Percentiles rank a stretch among this genome's conserved stretches.
Conservation (phyloP, 2,113 vertebrate genomes). For the Microcebus tavaratra region DNA sequence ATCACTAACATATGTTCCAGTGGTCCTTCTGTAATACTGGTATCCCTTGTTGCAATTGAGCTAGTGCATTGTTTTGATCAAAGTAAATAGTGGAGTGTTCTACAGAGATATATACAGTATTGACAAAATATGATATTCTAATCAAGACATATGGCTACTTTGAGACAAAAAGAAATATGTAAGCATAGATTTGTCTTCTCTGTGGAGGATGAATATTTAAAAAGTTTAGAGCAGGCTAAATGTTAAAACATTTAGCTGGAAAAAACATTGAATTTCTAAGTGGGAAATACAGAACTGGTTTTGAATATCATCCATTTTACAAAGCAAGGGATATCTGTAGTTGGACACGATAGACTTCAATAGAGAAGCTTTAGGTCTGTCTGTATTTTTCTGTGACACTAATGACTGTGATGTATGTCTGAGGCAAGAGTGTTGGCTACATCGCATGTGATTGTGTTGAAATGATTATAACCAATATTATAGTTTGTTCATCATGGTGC, state of each 20-base stretch:
- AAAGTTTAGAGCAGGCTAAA: not conserved
- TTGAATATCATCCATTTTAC: not conserved
- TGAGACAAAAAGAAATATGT: constrained; percentile 15
- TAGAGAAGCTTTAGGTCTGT: constrained; percentile 66
- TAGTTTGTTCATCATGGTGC: constrained; percentile 69
- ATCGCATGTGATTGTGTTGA: constrained; percentile 77
- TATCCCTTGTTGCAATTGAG: constrained; percentile 70
- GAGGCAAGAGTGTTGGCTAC: constrained; percentile 64
- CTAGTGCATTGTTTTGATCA: constrained; percentile 5
- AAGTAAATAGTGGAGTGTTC: not conserved
- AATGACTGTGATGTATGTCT: constrained; percentile 67
- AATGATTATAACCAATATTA: constrained; percentile 68
- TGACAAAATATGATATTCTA: constrained; percentile 1
- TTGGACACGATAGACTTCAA: constrained; percentile 53
- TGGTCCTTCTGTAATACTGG: constrained; percentile 72
- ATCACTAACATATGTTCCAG: constrained; percentile 67
- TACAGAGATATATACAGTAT: not conserved
- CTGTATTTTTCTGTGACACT: constrained; percentile 74
- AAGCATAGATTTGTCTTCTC: not conserved
- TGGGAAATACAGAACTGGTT: not conserved
- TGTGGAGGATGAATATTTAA: not conserved
- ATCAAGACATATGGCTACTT: not conserved
- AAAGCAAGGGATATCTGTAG: constrained; percentile 79
- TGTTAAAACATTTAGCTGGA: not conserved
- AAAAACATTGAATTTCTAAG: constrained; percentile 19